Base-by-base conservation (phyloP, 2,888 invertebrate species). In the Gastracanthus pulcherrimus region DNA sequence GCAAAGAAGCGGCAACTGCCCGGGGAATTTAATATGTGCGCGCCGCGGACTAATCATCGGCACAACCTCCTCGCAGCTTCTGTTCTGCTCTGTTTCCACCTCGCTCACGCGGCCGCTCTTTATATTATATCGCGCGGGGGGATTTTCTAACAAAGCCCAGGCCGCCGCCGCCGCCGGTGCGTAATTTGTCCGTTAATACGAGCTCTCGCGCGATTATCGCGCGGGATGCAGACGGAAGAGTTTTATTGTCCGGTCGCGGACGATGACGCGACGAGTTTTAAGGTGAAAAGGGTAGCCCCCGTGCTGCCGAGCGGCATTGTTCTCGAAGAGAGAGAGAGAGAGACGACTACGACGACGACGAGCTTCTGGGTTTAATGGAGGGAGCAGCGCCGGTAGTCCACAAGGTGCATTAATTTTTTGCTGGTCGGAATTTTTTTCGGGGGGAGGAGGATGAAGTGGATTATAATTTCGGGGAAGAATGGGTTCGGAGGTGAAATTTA, bases 1-100 rank as follows among this genome's bases (percentile, higher is more conserved):
- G 62, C 34, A 51, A 48, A 19, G 19, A 6, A 48, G 31, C 64
- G n/a, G n/a, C n/a, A n/a, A n/a, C n/a, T 66, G 23, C 51, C 62
- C 41, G 62, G 80, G 75, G 80, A 83, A 85, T 84, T 84, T 82
- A 85, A 84, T 85, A 76, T 79, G 62, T 48, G 60, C 75, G 36
- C 55, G 60, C 41, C 48, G 62, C 69, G 55, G 74, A 80, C 74
- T 82, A 81, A 82, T 82, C 81, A 81, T 75, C 51, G 38, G 19
- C 26, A 23, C n/a, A 7, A 26, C 26, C 11, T 23, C 26, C 55
- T 11, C 26, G 58, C 58, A 4, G 58, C 7, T 26, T 19, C 55
- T 2, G 55, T 55, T 55, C 23, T 55, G 23, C 26, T 23, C 55
- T 55, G n/a, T 55, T 51, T 51, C 51, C n/a, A n/a, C n/a, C n/a